Base-by-base conservation (phyloP, 2,797 vertebrate genomes). In the Benthosema pterotum region DNA sequence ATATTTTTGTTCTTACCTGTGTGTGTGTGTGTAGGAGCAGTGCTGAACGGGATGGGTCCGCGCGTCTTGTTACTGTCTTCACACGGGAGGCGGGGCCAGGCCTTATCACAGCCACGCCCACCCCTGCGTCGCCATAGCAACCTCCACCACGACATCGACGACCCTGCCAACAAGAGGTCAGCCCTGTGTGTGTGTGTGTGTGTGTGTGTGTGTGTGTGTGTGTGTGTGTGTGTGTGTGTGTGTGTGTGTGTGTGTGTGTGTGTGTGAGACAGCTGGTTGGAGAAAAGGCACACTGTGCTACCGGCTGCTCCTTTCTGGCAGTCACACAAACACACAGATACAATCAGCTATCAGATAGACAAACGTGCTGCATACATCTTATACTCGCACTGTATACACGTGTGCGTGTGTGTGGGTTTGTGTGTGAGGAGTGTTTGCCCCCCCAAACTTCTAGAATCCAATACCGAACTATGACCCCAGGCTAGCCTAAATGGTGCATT, bases 81-180 rank as follows among this genome's bases (percentile, higher is more conserved):
- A 0, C 43, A 43, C 52, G 54, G 63, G 0, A 69, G 53, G 28
- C 78, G 79, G 80, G 76, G 63, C 18, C 80, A 71, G 64, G 61
- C 75, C 7, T 54, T 79, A 38, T 46, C 45, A 48, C 14, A 58
- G 49, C 57, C 74, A 7, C 19, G 47, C 13, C 46, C 67, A 14
- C 63, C 32, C 11, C 70, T 61, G 15, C 60, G 46, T n/a, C 56
- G 19, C 11, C 42, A 64, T 43, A 13, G 54, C 7, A 52, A 14
- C 48, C 42, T 42, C 48, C 58, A 52, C 38, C 18, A 4, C 1
- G 65, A 65, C 63, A 71, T 60, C 6, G 72, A 80, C 0, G 80
- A 74, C 16, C 54, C 63, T 1, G 50, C 28, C 22, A 74, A n/a
- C 65, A 82, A 78, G 50, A 85, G 81, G 85, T 87, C 52, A 70